Evolutionary conservation across 2,797 vertebrate genomes (phyloP), one percentile per base, ranked within the genome.

Genomic region (Tiaroga cobitis): DNA sequence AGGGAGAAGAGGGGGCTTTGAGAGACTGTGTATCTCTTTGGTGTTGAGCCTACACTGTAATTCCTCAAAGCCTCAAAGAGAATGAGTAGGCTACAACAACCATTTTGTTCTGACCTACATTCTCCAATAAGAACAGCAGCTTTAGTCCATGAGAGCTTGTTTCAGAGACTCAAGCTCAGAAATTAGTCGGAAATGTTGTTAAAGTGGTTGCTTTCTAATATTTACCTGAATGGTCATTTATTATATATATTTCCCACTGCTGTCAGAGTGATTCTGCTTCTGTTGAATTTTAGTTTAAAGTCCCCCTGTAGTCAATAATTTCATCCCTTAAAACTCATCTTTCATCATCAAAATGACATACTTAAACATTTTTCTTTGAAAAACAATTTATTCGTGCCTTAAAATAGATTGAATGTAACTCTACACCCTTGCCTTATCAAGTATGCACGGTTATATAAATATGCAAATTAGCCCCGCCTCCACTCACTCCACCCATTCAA

Each of bases 21-120:
- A 70, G 72, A 61, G 72, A 24, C n/a, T 7, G 2, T 8, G 34
- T 32, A 13, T 43, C 15, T 87, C 82, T 81, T 69, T 87, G 49
- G 78, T 84, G 63, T 80, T 26, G 59, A 80, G 49, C 49, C 59
- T 82, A 51, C 56, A 59, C 26, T 81, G 82, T 77, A 75, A 83
- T 83, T 83, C 85, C 81, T 80, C 51, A 81, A 85, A 80, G 68
- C 84, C 56, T 74, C 68, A 74, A 65, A 79, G 56, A 56, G 59
- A 80, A 79, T 0, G 39, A 82, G 75, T n/a, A n/a, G n/a, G n/a
- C n/a, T n/a, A n/a, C n/a, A n/a, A n/a, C 59, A 81, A 49, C 59
- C 51, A 4, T 74, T 82, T 41, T 67, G 34, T 75, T 83, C 49
- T 81, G 78, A 86, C 78, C 78, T 72, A 85, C 73, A 82, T 84